Percentiles rank a stretch among this genome's conserved stretches.
These are phyloP conservation scores for Quadroppia sp. DNA, from an alignment of 2,888 invertebrate genomes.

Conservation along the genomic window DNA sequence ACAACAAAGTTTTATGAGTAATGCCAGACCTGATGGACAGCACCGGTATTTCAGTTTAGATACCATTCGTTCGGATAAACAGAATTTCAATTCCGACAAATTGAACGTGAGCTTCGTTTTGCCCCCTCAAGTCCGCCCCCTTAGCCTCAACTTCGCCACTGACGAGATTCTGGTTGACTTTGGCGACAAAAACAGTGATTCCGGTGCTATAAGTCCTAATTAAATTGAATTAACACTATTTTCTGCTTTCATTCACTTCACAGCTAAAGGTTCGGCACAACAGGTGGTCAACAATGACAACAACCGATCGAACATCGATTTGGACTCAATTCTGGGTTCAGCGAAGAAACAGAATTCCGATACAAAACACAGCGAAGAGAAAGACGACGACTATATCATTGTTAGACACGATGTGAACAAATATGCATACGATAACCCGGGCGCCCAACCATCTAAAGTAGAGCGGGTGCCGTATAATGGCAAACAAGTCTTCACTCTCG, in stretches of 20 bases:
- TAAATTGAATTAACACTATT: not conserved
- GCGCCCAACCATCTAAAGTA: no score
- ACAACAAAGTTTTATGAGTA: not conserved
- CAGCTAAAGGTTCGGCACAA: no score
- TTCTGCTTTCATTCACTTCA: not conserved
- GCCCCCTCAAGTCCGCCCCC: not conserved
- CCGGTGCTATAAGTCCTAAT: not conserved
- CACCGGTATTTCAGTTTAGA: not conserved
- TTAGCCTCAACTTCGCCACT: not conserved
- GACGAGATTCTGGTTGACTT: not conserved
- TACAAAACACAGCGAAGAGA: not conserved
- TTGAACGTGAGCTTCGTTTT: constrained; percentile 15
- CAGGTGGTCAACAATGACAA: no score
- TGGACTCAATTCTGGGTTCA: no score
- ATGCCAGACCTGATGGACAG: not conserved
- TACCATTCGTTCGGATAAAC: not conserved
- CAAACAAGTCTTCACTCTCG: no score
- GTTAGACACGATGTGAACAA: constrained; percentile 16
- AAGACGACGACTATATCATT: not conserved
- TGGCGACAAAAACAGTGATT: not conserved
- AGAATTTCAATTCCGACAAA: not conserved
- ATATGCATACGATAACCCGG: constrained; percentile 1
- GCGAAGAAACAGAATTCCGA: not conserved
- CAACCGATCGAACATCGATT: no score
- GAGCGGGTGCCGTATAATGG: no score